A percentile compares a stretch with the other conserved stretches of the same genome.
Evolutionary conservation across 2,888 invertebrate genomes (phyloP).

Genomic region (Spicauda simplicius): DNA sequence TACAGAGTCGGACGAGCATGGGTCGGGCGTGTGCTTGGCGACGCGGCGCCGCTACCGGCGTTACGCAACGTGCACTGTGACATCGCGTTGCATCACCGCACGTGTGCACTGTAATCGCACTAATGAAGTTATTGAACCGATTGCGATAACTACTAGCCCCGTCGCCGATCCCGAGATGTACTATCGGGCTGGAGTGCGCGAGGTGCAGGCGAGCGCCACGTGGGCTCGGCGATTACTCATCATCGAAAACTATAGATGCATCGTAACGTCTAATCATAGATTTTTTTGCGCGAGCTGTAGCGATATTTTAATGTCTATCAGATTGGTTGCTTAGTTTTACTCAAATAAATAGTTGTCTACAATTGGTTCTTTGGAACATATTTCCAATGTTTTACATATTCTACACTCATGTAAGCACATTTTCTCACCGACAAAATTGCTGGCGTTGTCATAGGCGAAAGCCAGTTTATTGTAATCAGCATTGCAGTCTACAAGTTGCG

Average conservation of each 20-base stretch:
- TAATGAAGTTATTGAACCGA: constrained; percentile 20
- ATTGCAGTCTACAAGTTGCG: not conserved
- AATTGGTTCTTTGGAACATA: not conserved
- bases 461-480: not conserved
- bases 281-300: not conserved
- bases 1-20: not conserved
- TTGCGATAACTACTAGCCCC: not conserved
- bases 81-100: constrained; percentile 21
- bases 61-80: constrained; percentile 24
- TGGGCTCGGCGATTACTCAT: not conserved
- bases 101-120: constrained; percentile 24
- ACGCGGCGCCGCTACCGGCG: not conserved
- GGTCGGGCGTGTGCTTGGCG: not conserved
- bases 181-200: not conserved
- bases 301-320: not conserved
- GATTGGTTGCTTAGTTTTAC: not conserved
- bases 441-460: not conserved
- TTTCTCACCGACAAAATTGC: not conserved
- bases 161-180: not conserved
- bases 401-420: not conserved
- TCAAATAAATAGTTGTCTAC: not conserved
- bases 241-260: not conserved
- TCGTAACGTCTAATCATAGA: not conserved
- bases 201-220: not conserved
- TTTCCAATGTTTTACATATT: not conserved